phyloP scores from a whole-genome alignment of 2,888 invertebrate species.

The Matsumyia berberina region DNA sequence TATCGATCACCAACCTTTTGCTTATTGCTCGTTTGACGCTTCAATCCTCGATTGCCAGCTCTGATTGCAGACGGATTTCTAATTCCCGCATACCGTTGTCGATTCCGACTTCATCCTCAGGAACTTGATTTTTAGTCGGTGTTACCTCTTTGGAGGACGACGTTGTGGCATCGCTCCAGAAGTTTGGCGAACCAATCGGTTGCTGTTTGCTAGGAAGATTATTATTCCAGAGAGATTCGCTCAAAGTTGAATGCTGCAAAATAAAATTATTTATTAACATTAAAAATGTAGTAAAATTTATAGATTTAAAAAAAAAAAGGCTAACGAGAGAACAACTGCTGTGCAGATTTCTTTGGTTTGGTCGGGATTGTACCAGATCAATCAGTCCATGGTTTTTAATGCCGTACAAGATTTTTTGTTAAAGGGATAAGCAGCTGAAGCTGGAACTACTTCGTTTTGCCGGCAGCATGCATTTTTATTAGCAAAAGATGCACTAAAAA shows the following conservation, averaged over 20 bases:
- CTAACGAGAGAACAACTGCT: too few species aligned
- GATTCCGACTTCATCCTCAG: conserved; percentile 85
- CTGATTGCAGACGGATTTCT: conserved; percentile 88
- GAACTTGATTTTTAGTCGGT: conserved; percentile 76
- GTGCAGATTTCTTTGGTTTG: too few species aligned
- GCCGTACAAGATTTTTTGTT: too few species aligned
- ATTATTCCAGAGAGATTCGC: conserved; percentile 79
- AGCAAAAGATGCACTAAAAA: too few species aligned
- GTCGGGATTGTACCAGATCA: too few species aligned
- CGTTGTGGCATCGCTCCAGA: conserved; percentile 78
- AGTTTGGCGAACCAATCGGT: conserved; percentile 77
- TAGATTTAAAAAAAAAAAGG: too few species aligned
- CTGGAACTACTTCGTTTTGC: too few species aligned
- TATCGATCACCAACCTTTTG: conserved; percentile 74
- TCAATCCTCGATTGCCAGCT: conserved; percentile 84
- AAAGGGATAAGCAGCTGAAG: too few species aligned
- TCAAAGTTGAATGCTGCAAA: conserved; percentile 77
- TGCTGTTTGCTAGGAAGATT: conserved; percentile 64
- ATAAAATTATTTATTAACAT: conserved; percentile 7
- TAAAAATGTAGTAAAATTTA: too few species aligned
- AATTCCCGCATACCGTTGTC: conserved; percentile 88
- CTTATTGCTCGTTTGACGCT: conserved; percentile 42
- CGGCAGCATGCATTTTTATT: too few species aligned
- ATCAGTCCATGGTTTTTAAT: too few species aligned
- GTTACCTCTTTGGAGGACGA: conserved; percentile 76